Evolutionary conservation across 2,888 invertebrate species (phyloP), one percentile per base, ranked within the genome.

Genomic region (Hypena proboscidalis): DNA sequence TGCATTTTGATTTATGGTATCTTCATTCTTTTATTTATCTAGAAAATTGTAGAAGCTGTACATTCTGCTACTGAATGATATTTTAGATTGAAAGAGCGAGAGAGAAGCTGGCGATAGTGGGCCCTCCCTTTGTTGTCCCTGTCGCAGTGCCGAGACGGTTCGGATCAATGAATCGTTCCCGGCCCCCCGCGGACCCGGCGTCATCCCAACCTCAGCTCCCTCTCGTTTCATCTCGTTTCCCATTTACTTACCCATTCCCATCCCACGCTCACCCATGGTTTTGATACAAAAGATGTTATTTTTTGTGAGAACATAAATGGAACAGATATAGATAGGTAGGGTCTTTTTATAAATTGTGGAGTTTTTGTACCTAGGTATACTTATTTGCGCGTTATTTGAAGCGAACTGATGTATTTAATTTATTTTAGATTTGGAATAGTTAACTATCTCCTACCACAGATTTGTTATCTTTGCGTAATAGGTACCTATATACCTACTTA

Each of bases 161-260:
- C 89, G 89, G 86, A 90, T 90, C 90, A 90, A 90, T 90, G 90
- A 90, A 89, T 83, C 83, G 83, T 81, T 83, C 85, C 85, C 84
- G 75, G 72, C 72, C 80, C 80, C 81, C 72, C 71, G 67, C 68
- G 67, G 67, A 67, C 71, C 70, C 80, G 68, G 78, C 80, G 74
- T 81, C 80, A 78, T 77, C 79, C 74, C 75, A 72, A 58, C 61
- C 64, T 53, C 63, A 66, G 69, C 71, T 73, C 75, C 67, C 77
- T 75, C 71, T 73, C 58, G 62, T 67, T 61, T 67, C 56, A 56
- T 61, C 55, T 58, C 49, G 38, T 53, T 52, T 58, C 38, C 34
- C 66, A 67, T 63, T 63, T 64, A 64, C 44, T 49, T 58, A 46
- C 55, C 50, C 44, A 45, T 33, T 51, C 31, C 29, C 32, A n/a